Base-by-base conservation (phyloP, 1,140 invertebrate genomes). In the Varroa destructor region DNA sequence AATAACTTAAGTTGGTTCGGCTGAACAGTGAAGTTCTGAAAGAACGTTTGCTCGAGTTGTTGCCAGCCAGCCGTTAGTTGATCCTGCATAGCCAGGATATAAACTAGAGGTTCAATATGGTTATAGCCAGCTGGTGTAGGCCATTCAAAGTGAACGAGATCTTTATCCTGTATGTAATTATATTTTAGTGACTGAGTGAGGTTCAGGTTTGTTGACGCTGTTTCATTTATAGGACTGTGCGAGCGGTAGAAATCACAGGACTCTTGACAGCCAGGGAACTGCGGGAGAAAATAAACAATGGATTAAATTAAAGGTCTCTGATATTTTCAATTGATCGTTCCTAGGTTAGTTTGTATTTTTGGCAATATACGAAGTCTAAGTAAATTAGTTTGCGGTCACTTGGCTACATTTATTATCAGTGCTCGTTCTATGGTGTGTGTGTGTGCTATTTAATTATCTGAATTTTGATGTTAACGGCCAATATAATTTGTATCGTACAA, bases 171-270 rank as follows among this genome's bases (percentile, higher is more conserved):
- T 40, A 36, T 10, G 37, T 43, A 40, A 14, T 40, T 10, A 46
- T 25, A 67, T 46, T 67, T 67, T 2, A 67, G 37, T 3, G 61
- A 37, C 14, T 67, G 61, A 67, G 12, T 67, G 12, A 67, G 46
- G 46, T 67, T 12, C 12, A 37, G 40, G 46, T 40, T 46, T 1
- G 61, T 40, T 37, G 40, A 37, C 8, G 37, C 40, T 40, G 61
- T 46, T 37, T 25, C 61, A 46, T 43, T 67, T 1, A n/a, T 40
- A 14, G 40, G 40, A 1, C 12, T 14, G 12, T 67, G 61, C 40
- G 61, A 67, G 37, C 37, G 40, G 61, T 67, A 67, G 61, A 67
- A 67, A 37, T 46, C 40, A 40, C 61, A 67, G 37, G 61, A 67
- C 46, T 67, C 61, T 8, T 67, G 61, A 46, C 61, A 67, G 40